Conservation (phyloP, 2,888 invertebrate species). For the Pinctada fucata region DNA sequence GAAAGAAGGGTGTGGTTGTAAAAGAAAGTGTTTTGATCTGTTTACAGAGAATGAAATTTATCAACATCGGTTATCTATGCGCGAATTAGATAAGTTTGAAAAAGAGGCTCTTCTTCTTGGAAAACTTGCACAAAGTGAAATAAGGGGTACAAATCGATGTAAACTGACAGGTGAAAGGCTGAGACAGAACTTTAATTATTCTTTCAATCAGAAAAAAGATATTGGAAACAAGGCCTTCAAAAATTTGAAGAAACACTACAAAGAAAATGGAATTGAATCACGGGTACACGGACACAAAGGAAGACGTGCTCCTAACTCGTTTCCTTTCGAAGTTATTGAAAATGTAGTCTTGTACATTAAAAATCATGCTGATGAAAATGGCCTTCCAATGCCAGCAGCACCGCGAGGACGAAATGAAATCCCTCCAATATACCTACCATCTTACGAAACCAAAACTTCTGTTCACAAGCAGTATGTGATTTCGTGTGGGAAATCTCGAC, state of each 20-base stretch:
- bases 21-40: too few relatives aligned
- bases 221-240: too few relatives aligned
- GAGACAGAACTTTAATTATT: background rate
- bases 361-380: background rate
- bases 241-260: too few relatives aligned
- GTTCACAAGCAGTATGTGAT: background rate
- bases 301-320: background rate
- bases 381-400: background rate
- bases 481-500: background rate
- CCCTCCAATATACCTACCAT: background rate
- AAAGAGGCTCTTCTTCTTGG: too few relatives aligned
- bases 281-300: background rate
- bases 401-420: background rate
- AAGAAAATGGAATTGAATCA: too few relatives aligned
- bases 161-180: background rate
- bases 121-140: too few relatives aligned
- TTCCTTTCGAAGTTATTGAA: background rate
- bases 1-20: too few relatives aligned
- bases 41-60: too few relatives aligned
- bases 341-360: background rate
- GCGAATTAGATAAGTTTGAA: background rate
- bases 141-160: too few relatives aligned
- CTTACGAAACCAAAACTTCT: background rate
- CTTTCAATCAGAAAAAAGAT: too few relatives aligned
- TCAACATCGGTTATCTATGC: slow-evolving; percentile 2